Evolutionary conservation across 2,888 invertebrate genomes (phyloP).

Genomic region (Nephrocerus scutellatus): DNA sequence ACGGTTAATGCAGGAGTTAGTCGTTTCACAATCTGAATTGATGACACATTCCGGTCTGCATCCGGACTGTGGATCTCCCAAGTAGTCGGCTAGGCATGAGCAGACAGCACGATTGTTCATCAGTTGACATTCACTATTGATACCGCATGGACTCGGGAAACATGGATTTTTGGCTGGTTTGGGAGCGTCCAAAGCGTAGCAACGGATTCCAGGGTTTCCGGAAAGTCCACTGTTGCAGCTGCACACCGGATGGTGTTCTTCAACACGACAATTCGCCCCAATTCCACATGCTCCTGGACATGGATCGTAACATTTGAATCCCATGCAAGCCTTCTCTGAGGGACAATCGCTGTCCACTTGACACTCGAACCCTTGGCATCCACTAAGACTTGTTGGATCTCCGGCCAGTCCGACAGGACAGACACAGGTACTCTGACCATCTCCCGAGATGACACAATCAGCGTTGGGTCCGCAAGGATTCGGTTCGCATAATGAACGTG

Average conservation of each 20-base stretch:
- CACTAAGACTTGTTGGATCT: constrained; percentile 63
- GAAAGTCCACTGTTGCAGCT: constrained; percentile 63
- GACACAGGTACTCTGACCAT: constrained; percentile 64
- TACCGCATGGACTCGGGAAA: constrained; percentile 67
- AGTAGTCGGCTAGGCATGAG: constrained; percentile 66
- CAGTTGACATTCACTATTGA: constrained; percentile 71
- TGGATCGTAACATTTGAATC: constrained; percentile 72
- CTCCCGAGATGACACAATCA: constrained; percentile 59
- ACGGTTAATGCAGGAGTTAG: constrained; percentile 68
- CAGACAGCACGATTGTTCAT: constrained; percentile 65
- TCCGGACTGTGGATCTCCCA: constrained; percentile 71
- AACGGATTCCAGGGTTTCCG: constrained; percentile 72
- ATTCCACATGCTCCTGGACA: constrained; percentile 76
- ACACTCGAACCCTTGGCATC: constrained; percentile 75
- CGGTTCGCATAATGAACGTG: constrained; percentile 64
- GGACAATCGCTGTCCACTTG: constrained; percentile 72
- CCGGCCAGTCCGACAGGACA: constrained; percentile 71
- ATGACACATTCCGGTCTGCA: constrained; percentile 74
- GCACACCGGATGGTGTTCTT: constrained; percentile 74
- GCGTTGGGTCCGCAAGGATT: constrained; percentile 78
- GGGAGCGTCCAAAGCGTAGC: constrained; percentile 54
- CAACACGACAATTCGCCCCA: constrained; percentile 65
- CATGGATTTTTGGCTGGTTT: constrained; percentile 60
- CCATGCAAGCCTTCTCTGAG: constrained; percentile 66
- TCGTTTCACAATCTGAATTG: constrained; percentile 70